These are phyloP conservation scores for Dione juno DNA, from an alignment of 2,888 invertebrate species.

Conservation along the genomic window DNA sequence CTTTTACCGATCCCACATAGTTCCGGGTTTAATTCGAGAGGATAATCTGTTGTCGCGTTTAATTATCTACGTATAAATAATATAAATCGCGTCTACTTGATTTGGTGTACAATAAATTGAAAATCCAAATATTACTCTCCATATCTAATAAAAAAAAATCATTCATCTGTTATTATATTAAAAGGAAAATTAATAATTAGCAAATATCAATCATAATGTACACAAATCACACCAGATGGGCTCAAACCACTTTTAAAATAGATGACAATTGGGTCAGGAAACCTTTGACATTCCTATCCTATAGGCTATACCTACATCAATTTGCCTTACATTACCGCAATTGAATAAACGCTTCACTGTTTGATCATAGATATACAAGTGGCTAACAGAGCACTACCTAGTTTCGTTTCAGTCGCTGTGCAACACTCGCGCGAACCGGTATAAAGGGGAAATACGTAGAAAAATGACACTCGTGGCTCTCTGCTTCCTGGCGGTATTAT, in stretches of 20 bases:
- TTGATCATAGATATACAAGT: constrained; percentile 50
- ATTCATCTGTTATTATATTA: too few species aligned
- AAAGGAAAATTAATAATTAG: too few species aligned
- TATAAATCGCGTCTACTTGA: too few species aligned
- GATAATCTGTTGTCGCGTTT: too few species aligned
- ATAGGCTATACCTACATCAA: constrained; percentile 52
- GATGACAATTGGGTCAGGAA: constrained; percentile 5
- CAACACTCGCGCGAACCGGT: constrained; percentile 61
- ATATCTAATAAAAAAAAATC: too few species aligned
- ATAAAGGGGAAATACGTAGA: constrained; percentile 39
- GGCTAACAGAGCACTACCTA: constrained; percentile 46
- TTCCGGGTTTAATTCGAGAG: too few species aligned
- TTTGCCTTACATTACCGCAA: constrained; percentile 67
- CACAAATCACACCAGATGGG: too few species aligned
- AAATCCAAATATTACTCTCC: too few species aligned
- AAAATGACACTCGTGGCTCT: constrained; percentile 65
- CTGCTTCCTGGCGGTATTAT: constrained; percentile 74
- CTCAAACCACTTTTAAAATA: not conserved
- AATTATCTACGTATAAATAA: too few species aligned
- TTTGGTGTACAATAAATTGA: too few species aligned
- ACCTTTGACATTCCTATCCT: constrained; percentile 29
- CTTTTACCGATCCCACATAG: too few species aligned
- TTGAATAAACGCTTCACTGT: constrained; percentile 68
- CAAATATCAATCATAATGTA: too few species aligned
- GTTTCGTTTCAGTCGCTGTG: constrained; percentile 48